Evolutionary conservation across 2,888 invertebrate species (phyloP).

Genomic region (Rhamnusium bicolor): DNA sequence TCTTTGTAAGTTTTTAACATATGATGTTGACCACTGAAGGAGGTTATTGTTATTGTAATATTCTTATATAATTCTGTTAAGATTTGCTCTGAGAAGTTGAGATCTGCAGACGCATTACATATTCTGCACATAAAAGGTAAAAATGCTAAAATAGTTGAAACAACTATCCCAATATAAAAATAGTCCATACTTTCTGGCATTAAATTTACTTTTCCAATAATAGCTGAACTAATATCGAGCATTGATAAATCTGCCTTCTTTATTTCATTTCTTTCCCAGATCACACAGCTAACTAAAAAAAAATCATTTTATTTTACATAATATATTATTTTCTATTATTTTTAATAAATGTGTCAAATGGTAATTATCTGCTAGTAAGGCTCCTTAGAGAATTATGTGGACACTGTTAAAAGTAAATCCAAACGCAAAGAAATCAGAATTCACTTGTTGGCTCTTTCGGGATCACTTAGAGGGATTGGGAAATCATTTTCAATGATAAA

Average conservation of each 20-base stretch:
- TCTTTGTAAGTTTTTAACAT: background rate
- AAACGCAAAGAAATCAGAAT: no score
- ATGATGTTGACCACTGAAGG: background rate
- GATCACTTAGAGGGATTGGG: no score
- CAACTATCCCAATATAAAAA: constrained; percentile 79
- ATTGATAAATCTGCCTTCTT: constrained; percentile 95
- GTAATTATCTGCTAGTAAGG: no score
- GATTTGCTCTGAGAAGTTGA: constrained; percentile 5
- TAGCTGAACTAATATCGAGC: constrained; percentile 94
- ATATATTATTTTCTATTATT: no score
- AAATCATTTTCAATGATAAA: no score
- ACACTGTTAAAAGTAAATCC: no score
- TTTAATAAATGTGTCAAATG: no score
- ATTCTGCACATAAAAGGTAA: constrained; percentile 76
- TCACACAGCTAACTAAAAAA: constrained; percentile 89
- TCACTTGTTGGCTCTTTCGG: no score
- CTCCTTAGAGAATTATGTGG: no score
- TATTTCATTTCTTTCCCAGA: constrained; percentile 93
- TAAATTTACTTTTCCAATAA: constrained; percentile 91
- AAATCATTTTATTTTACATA: background rate
- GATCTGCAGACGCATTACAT: constrained; percentile 28
- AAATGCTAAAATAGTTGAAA: constrained; percentile 76
- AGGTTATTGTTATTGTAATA: background rate
- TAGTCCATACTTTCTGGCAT: constrained; percentile 87
- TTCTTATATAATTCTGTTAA: background rate